phyloP scores from a whole-genome alignment of 2,797 vertebrate genomes.

The Anguilla megastoma region DNA sequence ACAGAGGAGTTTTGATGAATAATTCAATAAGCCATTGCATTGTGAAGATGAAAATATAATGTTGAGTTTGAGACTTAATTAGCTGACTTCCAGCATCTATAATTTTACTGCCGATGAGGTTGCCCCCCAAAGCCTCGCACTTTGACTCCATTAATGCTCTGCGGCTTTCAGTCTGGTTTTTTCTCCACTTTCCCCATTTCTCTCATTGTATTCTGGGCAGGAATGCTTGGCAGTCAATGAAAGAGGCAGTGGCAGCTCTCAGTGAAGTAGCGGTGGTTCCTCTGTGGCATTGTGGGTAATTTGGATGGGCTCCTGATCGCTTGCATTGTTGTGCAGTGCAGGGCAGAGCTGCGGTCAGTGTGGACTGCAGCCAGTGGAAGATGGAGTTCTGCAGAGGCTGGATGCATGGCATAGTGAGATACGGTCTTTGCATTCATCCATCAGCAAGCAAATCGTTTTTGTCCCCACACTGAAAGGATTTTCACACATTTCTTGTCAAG shows the following conservation, averaged over 20 bases:
- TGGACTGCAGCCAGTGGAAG: not conserved
- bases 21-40: conserved; percentile 55
- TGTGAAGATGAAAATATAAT: conserved; percentile 56
- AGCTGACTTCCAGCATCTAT: conserved; percentile 45
- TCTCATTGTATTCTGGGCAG: not conserved
- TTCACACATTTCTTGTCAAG: not conserved
- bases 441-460: not conserved
- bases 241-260: not conserved
- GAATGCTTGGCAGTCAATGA: not conserved
- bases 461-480: not conserved
- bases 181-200: not conserved
- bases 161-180: not conserved
- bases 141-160: conserved; percentile 37
- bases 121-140: conserved; percentile 41
- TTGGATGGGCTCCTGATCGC: not conserved
- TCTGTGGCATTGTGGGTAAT: conserved; percentile 6
- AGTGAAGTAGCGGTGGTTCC: not conserved
- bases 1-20: conserved; percentile 55
- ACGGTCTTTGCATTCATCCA: not conserved
- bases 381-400: not conserved
- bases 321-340: not conserved
- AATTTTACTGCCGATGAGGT: conserved; percentile 55
- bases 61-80: conserved; percentile 52
- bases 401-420: not conserved
- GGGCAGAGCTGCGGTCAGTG: not conserved